Evolutionary conservation across 2,797 vertebrate species (phyloP), one percentile per base, ranked within the genome.

Genomic region (Sebastes minor): DNA sequence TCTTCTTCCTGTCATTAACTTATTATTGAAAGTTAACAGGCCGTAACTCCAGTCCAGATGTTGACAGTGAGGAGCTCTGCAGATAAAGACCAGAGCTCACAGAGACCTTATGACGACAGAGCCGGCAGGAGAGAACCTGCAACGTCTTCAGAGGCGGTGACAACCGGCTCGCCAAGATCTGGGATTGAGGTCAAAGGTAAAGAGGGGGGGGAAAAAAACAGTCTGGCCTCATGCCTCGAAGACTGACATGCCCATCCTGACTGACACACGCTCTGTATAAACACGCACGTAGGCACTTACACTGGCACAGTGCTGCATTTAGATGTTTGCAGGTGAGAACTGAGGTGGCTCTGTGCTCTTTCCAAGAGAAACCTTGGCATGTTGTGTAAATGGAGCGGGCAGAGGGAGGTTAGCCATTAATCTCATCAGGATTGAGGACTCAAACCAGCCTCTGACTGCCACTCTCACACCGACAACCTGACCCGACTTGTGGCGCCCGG

Each of bases 321-420:
- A 82, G 84, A 83, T 70, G 86, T 80, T 84, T 55, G 80, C 81
- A 76, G 78, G 83, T 85, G 72, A 84, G 88, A 80, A 95, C 93
- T 94, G 85, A 94, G 88, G 87, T n/a, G 68, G 78, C 78, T 86
- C 86, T 95, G 93, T 95, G 87, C 75, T 67, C 72, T 6, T 76
- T 93, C 90, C 91, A 89, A 89, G 75, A 86, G 89, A 90, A 94
- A 85, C 79, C 82, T 71, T 71, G 80, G 87, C 88, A 74, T 84
- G 89, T 71, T 91, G 18, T 81, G 84, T 89, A 88, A 92, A 93
- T 78, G 89, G 86, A 90, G 90, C 75, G 42, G 86, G 84, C 85
- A 88, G 79, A 80, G 84, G 56, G 85, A 92, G 86, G 91, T 92
- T 82, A 93, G 91, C 88, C 88, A 94, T 90, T 94, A 92, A 94